Evolutionary conservation across 2,888 invertebrate species (phyloP).

Genomic region (Pristionchus fissidentatus): DNA sequence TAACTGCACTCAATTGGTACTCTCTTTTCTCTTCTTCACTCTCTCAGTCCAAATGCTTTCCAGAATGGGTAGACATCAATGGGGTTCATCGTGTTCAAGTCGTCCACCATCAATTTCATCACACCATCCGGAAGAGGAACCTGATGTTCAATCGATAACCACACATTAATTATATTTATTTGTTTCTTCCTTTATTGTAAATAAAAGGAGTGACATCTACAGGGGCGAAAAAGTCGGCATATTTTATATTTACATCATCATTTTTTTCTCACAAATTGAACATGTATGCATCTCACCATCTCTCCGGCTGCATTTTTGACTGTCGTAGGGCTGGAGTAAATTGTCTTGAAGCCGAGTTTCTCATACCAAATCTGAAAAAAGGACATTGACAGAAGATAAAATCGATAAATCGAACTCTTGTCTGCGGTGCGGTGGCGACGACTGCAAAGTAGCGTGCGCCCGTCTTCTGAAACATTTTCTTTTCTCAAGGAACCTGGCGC

Average conservation of each 20-base stretch:
- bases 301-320: background rate
- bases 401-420: background rate
- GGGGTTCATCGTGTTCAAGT: background rate
- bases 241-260: no score
- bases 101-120: background rate
- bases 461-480: background rate
- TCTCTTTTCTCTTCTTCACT: no score
- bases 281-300: background rate
- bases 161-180: no score
- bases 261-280: no score
- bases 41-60: background rate
- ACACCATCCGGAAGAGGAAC: background rate
- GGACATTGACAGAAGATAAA: background rate
- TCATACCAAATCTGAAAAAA: background rate
- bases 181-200: no score
- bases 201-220: no score
- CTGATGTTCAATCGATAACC: background rate
- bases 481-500: background rate
- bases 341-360: background rate
- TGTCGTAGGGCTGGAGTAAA: background rate
- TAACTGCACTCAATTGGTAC: no score
- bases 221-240: no score
- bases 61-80: constrained; percentile 2
- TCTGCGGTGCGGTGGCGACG: background rate
- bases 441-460: background rate